phyloP scores from a whole-genome alignment of 2,888 invertebrate species.

The Neuroscelio doddi region DNA sequence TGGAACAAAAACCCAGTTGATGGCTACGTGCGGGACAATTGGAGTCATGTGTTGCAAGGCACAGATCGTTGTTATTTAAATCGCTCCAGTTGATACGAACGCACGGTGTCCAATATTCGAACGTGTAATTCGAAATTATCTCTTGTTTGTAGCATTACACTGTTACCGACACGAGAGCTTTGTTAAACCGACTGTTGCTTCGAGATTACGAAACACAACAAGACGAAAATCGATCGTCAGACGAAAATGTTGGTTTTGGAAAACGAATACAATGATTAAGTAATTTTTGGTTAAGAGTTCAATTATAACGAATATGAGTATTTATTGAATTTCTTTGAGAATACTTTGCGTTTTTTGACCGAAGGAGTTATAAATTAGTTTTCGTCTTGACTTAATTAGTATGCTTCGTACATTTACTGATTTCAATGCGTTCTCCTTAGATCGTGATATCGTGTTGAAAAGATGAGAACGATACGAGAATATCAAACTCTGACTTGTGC shows the following conservation, averaged over 20 bases:
- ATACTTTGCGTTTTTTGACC: too few relatives aligned
- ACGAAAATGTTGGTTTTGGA: too few relatives aligned
- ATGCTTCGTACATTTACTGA: too few relatives aligned
- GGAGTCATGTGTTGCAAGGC: not conserved
- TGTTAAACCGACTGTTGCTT: not conserved
- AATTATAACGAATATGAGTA: too few relatives aligned
- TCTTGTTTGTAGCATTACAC: not conserved
- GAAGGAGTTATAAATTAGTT: too few relatives aligned
- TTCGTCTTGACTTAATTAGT: too few relatives aligned
- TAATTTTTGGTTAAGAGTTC: too few relatives aligned
- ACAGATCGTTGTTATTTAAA: constrained; percentile 2
- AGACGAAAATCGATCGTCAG: not conserved
- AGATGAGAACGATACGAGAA: not conserved
- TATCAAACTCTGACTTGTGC: not conserved
- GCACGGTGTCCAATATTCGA: not conserved
- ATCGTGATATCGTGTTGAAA: not conserved
- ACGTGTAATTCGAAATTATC: not conserved
- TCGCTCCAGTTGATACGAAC: not conserved
- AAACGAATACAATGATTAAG: too few relatives aligned
- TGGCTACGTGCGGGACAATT: not conserved
- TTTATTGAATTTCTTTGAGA: too few relatives aligned
- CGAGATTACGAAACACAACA: not conserved
- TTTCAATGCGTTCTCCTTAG: too few relatives aligned
- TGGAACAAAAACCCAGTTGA: constrained; percentile 4
- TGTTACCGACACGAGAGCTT: not conserved